Conservation (phyloP, 2,888 invertebrate species). For the Magallana nippona region DNA sequence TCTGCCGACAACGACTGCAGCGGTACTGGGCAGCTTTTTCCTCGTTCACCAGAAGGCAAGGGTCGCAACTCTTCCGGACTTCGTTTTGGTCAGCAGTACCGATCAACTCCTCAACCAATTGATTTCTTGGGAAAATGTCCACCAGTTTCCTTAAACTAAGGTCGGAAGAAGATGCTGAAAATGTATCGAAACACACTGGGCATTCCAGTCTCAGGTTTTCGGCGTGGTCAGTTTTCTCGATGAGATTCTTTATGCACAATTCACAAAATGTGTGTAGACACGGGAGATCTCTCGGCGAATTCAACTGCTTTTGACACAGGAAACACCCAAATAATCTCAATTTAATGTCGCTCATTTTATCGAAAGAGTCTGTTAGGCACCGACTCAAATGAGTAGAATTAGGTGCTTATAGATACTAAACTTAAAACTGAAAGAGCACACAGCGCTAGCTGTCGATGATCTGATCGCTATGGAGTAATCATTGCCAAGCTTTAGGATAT, state of each 20-base stretch:
- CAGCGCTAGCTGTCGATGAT: too few relatives aligned
- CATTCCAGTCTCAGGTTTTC: not conserved
- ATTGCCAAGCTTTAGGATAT: too few relatives aligned
- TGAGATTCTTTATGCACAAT: not conserved
- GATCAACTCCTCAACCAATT: not conserved
- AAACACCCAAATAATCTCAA: not conserved
- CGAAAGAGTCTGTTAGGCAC: not conserved
- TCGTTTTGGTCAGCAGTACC: not conserved
- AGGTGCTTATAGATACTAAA: too few relatives aligned
- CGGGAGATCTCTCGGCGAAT: not conserved
- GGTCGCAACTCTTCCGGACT: constrained; percentile 26
- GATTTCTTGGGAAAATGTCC: not conserved
- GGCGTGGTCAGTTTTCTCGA: not conserved
- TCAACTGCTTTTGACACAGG: not conserved
- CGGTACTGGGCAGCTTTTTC: not conserved
- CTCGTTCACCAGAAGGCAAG: constrained; percentile 3
- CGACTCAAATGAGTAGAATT: not conserved
- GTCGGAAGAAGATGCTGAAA: not conserved
- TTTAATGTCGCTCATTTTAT: not conserved
- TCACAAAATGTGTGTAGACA: constrained; percentile 24
- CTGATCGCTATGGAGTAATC: too few relatives aligned
- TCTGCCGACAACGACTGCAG: not conserved
- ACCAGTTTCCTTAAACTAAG: not conserved
- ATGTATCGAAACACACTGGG: constrained; percentile 4
- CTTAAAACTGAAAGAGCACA: too few relatives aligned